These are phyloP conservation scores for Platynereis dumerilii DNA, from an alignment of 2,888 invertebrate genomes.

Conservation along the genomic window DNA sequence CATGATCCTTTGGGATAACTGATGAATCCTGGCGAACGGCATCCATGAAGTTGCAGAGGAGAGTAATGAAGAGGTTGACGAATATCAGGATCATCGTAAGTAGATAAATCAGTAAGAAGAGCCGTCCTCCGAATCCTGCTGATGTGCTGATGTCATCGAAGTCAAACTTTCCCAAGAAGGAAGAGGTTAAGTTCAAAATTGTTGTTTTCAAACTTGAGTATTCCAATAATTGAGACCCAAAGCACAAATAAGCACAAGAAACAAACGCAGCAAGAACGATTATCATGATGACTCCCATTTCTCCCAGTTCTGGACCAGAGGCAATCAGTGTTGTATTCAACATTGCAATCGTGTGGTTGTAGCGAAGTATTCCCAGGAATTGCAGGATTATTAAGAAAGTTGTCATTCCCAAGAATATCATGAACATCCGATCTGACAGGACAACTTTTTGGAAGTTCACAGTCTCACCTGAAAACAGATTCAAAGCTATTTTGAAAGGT, in stretches of 20 bases:
- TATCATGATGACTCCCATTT: neutral
- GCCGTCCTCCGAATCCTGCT: neutral
- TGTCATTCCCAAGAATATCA: constrained; percentile 2
- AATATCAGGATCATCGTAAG: neutral
- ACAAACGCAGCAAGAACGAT: constrained; percentile 2
- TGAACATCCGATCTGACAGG: neutral
- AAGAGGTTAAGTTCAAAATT: neutral
- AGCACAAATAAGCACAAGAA: neutral
- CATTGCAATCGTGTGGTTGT: constrained; percentile 7
- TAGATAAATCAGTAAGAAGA: neutral
- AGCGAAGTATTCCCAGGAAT: neutral
- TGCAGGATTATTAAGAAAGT: neutral
- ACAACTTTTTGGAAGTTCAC: constrained; percentile 1
- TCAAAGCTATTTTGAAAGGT: too few relatives aligned
- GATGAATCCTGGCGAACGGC: neutral
- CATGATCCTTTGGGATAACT: neutral
- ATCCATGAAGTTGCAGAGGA: constrained; percentile 7
- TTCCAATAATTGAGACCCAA: neutral
- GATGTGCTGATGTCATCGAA: neutral
- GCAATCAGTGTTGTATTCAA: neutral
- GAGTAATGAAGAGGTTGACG: neutral
- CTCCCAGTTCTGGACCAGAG: neutral
- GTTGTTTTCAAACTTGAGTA: neutral
- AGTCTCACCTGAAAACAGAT: neutral
- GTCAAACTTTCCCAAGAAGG: constrained; percentile 1